phyloP scores from a whole-genome alignment of 2,888 invertebrate species.

The Scaptomyza flava region DNA sequence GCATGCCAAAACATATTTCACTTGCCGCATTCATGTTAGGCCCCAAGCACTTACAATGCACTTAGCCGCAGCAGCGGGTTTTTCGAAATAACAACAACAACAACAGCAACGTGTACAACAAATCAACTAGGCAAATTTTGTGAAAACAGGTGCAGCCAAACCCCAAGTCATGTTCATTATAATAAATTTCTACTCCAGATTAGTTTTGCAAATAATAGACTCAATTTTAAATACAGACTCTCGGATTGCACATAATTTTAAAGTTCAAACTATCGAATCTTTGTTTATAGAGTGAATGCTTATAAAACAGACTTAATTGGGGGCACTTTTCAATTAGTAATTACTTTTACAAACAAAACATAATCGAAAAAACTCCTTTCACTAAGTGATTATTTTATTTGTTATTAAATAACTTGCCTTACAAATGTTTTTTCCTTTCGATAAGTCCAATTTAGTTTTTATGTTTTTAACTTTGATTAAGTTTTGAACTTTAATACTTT shows the following conservation, averaged over 20 bases:
- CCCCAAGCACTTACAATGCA: slow-evolving; percentile 44
- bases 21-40: slow-evolving; percentile 63
- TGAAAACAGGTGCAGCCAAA: slow-evolving; percentile 32
- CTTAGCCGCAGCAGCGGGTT: slow-evolving; percentile 23
- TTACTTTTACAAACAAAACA: background rate
- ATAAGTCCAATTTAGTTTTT: too few species aligned
- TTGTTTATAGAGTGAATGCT: slow-evolving; percentile 5
- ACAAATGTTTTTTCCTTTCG: background rate
- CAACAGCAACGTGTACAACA: slow-evolving; percentile 10
- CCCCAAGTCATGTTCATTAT: slow-evolving; percentile 6
- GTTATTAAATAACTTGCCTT: background rate
- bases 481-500: too few species aligned
- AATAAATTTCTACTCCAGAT: slow-evolving; percentile 24
- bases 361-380: slow-evolving; percentile 12
- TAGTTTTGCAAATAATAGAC: slow-evolving; percentile 18
- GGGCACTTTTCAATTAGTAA: background rate
- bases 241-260: background rate
- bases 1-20: slow-evolving; percentile 73
- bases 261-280: background rate
- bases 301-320: background rate
- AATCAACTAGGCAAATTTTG: slow-evolving; percentile 28
- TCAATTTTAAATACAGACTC: slow-evolving; percentile 11
- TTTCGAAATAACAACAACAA: slow-evolving; percentile 17
- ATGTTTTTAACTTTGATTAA: too few species aligned
- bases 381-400: background rate